These are phyloP conservation scores for Hippocampus kuda DNA, from an alignment of 2,797 vertebrate genomes.

Conservation along the genomic window DNA sequence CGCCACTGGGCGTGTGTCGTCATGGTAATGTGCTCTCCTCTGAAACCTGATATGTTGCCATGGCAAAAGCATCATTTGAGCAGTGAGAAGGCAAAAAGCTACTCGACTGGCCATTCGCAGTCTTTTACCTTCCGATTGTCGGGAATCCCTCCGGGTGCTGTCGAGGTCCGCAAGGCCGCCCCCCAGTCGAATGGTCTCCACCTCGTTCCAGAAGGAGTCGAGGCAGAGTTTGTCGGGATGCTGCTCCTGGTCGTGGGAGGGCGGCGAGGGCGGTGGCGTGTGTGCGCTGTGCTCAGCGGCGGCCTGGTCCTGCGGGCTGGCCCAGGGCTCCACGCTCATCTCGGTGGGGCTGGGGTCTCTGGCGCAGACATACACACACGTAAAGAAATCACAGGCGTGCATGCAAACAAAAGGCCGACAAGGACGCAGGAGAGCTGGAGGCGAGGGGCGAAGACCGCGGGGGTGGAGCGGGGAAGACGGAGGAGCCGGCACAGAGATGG, in stretches of 20 bases:
- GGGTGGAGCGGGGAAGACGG: constrained; percentile 11
- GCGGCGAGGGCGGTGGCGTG: constrained; percentile 13
- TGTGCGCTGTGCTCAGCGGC: constrained; percentile 49
- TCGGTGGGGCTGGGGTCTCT: constrained; percentile 69
- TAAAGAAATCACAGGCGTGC: constrained; percentile 57
- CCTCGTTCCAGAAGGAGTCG: constrained; percentile 84
- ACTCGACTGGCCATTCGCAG: background rate
- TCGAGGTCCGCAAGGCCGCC: constrained; percentile 66
- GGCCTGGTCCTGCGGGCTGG: constrained; percentile 57
- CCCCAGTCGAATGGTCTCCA: constrained; percentile 77
- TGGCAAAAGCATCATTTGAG: constrained; percentile 22
- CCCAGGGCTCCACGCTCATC: constrained; percentile 71
- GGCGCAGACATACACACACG: constrained; percentile 55
- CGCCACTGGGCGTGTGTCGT: constrained; percentile 42
- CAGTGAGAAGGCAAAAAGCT: background rate
- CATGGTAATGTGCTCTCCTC: constrained; percentile 42
- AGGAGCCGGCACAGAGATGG: constrained; percentile 36
- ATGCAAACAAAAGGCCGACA: constrained; percentile 46
- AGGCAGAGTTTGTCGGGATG: constrained; percentile 71
- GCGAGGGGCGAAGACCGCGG: constrained; percentile 22
- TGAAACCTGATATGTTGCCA: constrained; percentile 41
- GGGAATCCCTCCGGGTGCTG: constrained; percentile 65
- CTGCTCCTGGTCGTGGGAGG: constrained; percentile 56
- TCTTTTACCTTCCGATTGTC: constrained; percentile 74
- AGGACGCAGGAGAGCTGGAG: background rate